Base-by-base conservation (phyloP, 2,113 vertebrate genomes). In the Solea solea region DNA sequence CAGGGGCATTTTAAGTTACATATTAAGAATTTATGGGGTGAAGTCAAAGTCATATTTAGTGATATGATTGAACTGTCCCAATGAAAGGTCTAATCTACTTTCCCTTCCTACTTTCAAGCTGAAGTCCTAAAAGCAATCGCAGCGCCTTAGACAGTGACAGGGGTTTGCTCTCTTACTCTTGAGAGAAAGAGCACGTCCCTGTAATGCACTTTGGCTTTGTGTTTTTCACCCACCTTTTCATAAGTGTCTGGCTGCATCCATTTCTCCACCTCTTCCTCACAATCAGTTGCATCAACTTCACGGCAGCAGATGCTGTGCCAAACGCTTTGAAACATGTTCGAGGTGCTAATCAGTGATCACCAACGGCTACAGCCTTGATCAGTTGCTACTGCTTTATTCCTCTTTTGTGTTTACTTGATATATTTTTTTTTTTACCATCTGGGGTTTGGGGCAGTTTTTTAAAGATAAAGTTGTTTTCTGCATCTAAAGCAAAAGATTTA, bases 131-230 rank as follows among this genome's bases (percentile, higher is more conserved):
- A 12, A 73, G 48, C 82, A 76, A 80, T 67, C 76, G 61, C 76
- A 62, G 54, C 67, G 76, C 72, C 65, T 74, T 48, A 59, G 68
- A 78, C 70, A 64, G 78, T n/a, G 70, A 82, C 81, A 58, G 64
- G 70, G 28, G 50, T 68, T 25, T 72, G 34, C 34, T 34, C 34
- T 34, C 34, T 34, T 50, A 52, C 59, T 64, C 72, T 81, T 45
- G 8, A 54, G 57, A 76, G 67, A 56, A 50, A 44, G n/a, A 44
- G 55, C 16, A 34, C 8, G 3, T 5, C 44, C 27, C 52, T 70
- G 61, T 52, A 34, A 66, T 40, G 55, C 46, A 39, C 50, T 41
- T 70, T 48, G 68, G 72, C 40, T 70, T 74, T 72, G 74, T 69
- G 27, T 80, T 76, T 50, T 64, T 69, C 63, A 72, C 45, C 39